These are phyloP conservation scores for Sinotaia quadrata DNA, from an alignment of 2,888 invertebrate species.

Conservation along the genomic window DNA sequence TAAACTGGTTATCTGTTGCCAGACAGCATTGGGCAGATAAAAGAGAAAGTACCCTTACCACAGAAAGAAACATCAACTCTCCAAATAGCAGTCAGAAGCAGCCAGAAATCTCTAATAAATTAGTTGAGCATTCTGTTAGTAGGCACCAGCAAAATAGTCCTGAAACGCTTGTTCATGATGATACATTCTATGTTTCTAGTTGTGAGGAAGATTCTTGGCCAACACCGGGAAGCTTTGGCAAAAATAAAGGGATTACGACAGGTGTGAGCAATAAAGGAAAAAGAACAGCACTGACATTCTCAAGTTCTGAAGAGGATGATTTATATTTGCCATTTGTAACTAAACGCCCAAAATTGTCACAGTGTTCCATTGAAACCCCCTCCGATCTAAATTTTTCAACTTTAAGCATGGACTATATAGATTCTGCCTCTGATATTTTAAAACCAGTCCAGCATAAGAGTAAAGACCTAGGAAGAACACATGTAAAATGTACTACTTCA, in stretches of 20 bases:
- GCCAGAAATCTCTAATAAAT: not conserved
- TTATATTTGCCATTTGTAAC: not conserved
- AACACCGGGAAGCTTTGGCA: conserved; percentile 6
- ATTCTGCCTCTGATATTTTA: too few species aligned
- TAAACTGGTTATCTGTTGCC: conserved; percentile 12
- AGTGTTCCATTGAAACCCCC: not conserved
- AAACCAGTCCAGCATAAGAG: too few species aligned
- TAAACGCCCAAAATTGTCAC: conserved; percentile 6
- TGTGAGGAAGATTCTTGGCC: conserved; percentile 27
- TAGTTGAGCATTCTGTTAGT: not conserved
- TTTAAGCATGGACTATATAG: too few species aligned
- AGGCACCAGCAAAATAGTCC: not conserved
- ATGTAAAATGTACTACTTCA: too few species aligned
- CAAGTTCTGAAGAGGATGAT: conserved; percentile 1
- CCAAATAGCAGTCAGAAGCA: too few species aligned
- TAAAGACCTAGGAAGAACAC: too few species aligned
- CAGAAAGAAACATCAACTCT: not conserved
- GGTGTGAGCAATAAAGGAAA: not conserved
- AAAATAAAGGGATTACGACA: not conserved
- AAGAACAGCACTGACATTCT: not conserved
- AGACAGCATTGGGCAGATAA: conserved; percentile 8
- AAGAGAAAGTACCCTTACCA: not conserved
- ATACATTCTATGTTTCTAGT: conserved; percentile 23
- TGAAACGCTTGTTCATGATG: not conserved
- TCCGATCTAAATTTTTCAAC: too few species aligned